phyloP scores from a whole-genome alignment of 2,797 vertebrate species.

The Dermochelys coriacea region DNA sequence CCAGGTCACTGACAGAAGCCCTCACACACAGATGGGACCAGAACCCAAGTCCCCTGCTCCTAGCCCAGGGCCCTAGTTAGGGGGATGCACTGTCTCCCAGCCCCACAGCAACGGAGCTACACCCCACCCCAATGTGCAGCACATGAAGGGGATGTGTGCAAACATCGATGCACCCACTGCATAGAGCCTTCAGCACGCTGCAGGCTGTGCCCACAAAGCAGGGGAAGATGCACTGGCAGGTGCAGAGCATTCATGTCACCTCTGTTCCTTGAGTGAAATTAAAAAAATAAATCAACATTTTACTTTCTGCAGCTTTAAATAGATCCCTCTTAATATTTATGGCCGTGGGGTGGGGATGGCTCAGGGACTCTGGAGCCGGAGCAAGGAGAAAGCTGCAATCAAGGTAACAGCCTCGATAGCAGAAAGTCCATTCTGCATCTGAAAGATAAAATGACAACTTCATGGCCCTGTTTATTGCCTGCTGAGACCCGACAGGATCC shows the following conservation, averaged over 20 bases:
- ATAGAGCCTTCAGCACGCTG: too few species aligned
- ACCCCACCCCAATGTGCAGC: neutral
- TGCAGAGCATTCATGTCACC: neutral
- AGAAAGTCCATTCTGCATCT: accelerated
- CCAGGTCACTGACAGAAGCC: too few species aligned
- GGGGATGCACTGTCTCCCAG: too few species aligned
- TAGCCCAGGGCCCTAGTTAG: too few species aligned
- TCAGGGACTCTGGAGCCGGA: accelerated
- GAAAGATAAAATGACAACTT: neutral
- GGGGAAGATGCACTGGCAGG: too few species aligned
- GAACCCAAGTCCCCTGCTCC: too few species aligned
- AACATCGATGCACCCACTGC: neutral
- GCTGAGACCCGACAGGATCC: neutral
- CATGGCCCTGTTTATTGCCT: neutral
- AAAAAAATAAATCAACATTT: neutral
- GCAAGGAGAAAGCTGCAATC: neutral
- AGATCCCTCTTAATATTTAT: neutral
- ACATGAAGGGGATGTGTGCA: neutral
- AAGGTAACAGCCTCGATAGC: neutral
- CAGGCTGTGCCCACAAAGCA: too few species aligned
- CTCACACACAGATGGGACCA: too few species aligned
- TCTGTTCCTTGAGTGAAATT: neutral
- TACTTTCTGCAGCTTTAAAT: neutral
- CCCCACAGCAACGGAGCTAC: neutral
- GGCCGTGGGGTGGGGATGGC: neutral